Conservation (phyloP, 2,113 vertebrate genomes). For the Suricata suricatta region DNA sequence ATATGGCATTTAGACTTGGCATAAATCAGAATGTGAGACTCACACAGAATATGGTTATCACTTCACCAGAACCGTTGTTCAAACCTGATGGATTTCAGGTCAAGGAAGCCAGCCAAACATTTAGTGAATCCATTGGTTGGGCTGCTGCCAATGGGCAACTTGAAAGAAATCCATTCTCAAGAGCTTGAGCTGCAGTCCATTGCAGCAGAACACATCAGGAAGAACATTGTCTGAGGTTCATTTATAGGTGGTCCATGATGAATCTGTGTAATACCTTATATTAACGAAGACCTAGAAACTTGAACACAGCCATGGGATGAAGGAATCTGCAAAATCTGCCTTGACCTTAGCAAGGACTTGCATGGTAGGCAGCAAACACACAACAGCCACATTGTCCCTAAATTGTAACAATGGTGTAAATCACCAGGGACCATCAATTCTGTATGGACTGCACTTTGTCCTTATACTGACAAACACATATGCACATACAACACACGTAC, state of each 20-base stretch:
- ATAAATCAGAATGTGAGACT: background rate
- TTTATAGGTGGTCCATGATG: constrained; percentile 64
- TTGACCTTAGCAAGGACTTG: background rate
- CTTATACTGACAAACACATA: background rate
- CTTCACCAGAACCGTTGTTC: background rate
- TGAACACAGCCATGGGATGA: background rate
- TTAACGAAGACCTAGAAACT: constrained; percentile 62
- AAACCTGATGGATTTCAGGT: constrained; percentile 73
- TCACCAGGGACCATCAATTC: background rate
- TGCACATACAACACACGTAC: background rate
- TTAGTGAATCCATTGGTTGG: background rate
- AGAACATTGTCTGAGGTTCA: constrained; percentile 64
- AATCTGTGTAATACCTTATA: constrained; percentile 56
- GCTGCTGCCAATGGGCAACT: constrained; percentile 66
- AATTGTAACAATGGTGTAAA: background rate
- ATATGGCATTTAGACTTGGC: background rate
- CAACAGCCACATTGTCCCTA: background rate
- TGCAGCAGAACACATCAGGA: constrained; percentile 55
- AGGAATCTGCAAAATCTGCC: background rate
- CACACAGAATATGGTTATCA: background rate
- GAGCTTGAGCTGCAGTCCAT: constrained; percentile 45
- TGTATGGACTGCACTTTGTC: background rate
- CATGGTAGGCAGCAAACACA: background rate
- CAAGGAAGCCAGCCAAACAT: constrained; percentile 40
- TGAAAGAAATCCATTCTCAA: constrained; percentile 52